phyloP scores from a whole-genome alignment of 1,140 invertebrate species.

The Drosophila oshimai region DNA sequence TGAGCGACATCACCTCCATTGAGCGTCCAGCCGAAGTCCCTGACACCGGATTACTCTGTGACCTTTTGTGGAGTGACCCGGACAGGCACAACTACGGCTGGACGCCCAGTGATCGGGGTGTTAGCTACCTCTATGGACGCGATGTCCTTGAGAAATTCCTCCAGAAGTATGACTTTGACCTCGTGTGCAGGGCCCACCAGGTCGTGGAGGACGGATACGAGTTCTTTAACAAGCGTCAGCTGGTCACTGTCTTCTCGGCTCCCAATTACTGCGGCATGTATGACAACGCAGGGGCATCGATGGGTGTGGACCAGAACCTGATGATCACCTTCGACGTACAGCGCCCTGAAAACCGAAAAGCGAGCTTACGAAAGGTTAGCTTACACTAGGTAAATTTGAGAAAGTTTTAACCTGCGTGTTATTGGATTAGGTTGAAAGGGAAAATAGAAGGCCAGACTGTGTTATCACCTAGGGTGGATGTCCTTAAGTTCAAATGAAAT shows the following conservation, averaged over 20 bases:
- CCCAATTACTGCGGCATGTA: constrained; percentile 91
- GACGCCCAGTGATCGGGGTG: constrained; percentile 97
- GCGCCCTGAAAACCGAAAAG: background rate
- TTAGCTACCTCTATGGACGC: constrained; percentile 96
- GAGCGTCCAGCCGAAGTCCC: constrained; percentile 95
- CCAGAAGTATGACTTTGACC: constrained; percentile 95
- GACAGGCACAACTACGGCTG: constrained; percentile 93
- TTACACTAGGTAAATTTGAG: too few relatives aligned
- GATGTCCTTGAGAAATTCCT: constrained; percentile 96
- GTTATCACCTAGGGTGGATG: too few relatives aligned
- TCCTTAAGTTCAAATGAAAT: too few relatives aligned
- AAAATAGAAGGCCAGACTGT: too few relatives aligned
- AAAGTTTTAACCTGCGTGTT: too few relatives aligned
- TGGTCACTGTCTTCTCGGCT: constrained; percentile 97
- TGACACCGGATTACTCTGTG: constrained; percentile 95
- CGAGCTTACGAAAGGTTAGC: too few relatives aligned
- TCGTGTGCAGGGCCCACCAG: constrained; percentile 98
- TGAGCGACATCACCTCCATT: constrained; percentile 93
- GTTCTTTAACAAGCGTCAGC: constrained; percentile 98
- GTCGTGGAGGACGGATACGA: constrained; percentile 99
- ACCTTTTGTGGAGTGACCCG: constrained; percentile 98
- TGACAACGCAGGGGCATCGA: constrained; percentile 98
- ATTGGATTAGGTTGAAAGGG: too few relatives aligned
- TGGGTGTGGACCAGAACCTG: constrained; percentile 98
- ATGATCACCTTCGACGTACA: constrained; percentile 93